These are phyloP conservation scores for Erethizon dorsatum DNA, from an alignment of 2,797 vertebrate genomes.

Conservation along the genomic window DNA sequence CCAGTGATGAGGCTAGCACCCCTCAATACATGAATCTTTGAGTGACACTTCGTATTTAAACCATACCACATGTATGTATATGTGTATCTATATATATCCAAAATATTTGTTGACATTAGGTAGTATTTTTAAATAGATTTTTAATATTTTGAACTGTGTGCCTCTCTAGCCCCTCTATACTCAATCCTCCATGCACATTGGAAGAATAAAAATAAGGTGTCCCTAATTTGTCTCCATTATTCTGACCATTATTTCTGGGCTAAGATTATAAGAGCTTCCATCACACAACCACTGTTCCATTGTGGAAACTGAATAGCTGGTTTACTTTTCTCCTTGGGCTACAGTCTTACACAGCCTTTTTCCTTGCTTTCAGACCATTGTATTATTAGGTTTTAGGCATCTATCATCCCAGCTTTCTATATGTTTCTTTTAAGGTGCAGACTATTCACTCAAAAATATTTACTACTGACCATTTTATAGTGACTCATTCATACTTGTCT, in stretches of 20 bases:
- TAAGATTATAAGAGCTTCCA: neutral
- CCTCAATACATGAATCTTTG: neutral
- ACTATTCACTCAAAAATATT: conserved; percentile 55
- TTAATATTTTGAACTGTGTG: conserved; percentile 5
- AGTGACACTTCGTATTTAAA: neutral
- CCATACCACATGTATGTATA: neutral
- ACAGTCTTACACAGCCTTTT: neutral
- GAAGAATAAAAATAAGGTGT: conserved; percentile 25
- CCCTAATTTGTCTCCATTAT: neutral
- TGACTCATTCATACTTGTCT: neutral
- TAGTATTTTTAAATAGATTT: conserved; percentile 36
- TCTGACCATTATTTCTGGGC: conserved; percentile 3
- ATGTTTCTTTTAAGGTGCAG: conserved; percentile 25
- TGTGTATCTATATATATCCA: neutral
- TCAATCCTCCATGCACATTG: neutral
- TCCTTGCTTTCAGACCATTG: neutral
- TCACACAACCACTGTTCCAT: neutral
- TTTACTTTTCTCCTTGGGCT: conserved; percentile 33
- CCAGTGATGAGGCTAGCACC: neutral
- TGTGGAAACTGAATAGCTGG: conserved; percentile 21
- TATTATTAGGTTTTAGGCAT: neutral
- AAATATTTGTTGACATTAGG: neutral
- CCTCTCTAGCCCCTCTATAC: neutral
- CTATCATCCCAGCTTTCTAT: neutral
- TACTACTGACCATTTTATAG: neutral